Evolutionary conservation across 2,113 vertebrate genomes (phyloP).

Genomic region (Manacus vitellinus): DNA sequence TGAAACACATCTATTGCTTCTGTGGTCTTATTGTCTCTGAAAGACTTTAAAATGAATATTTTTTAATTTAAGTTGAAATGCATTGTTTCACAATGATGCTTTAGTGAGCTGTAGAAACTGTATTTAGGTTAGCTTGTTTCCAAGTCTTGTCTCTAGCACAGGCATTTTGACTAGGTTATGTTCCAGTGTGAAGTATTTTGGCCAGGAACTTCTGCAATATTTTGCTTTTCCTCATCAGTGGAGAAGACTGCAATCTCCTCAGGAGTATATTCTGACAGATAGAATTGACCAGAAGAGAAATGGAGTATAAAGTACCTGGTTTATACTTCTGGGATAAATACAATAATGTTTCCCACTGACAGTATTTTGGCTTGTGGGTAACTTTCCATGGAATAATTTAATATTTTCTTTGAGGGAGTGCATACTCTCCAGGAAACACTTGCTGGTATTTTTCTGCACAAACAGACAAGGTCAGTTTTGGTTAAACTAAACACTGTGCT

Average conservation of each 20-base stretch:
- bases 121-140: background rate
- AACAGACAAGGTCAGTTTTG: background rate
- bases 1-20: background rate
- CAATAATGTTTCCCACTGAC: background rate
- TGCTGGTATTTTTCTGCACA: background rate
- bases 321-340: background rate
- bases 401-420: background rate
- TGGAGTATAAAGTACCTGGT: background rate
- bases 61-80: background rate
- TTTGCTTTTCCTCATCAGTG: background rate
- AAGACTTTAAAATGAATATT: background rate
- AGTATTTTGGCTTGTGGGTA: background rate
- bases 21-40: background rate
- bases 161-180: background rate
- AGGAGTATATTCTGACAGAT: background rate
- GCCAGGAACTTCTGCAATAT: background rate
- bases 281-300: background rate
- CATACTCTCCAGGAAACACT: background rate
- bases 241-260: background rate
- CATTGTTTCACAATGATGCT: background rate
- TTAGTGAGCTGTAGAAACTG: background rate
- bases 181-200: background rate
- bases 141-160: background rate
- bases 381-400: background rate
- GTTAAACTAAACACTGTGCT: background rate